These are phyloP conservation scores for Chloroclysta siterata DNA, from an alignment of 2,888 invertebrate genomes.

Conservation along the genomic window DNA sequence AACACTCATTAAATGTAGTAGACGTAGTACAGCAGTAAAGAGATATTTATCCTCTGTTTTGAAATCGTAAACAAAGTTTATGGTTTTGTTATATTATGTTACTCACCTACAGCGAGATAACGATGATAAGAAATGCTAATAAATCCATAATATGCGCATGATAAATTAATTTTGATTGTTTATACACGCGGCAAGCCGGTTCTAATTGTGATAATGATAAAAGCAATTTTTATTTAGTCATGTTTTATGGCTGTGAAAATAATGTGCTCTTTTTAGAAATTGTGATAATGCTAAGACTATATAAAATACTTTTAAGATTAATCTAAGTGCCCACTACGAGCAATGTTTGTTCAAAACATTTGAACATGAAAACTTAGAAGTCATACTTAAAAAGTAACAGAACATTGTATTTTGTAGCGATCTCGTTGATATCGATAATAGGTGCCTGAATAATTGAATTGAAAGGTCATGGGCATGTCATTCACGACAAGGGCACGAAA, in stretches of 20 bases:
- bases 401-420: neutral
- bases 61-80: slow-evolving; percentile 26
- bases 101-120: slow-evolving; percentile 29
- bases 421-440: slow-evolving; percentile 22
- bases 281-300: too few relatives aligned
- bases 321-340: too few relatives aligned
- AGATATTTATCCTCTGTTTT: slow-evolving; percentile 19
- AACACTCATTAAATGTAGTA: slow-evolving; percentile 27
- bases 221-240: slow-evolving; percentile 26
- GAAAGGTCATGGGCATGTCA: slow-evolving; percentile 32
- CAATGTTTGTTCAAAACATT: too few relatives aligned
- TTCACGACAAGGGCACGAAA: slow-evolving; percentile 27
- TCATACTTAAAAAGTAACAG: neutral
- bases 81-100: slow-evolving; percentile 22
- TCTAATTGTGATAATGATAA: slow-evolving; percentile 21
- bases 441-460: slow-evolving; percentile 32
- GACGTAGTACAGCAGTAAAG: slow-evolving; percentile 21
- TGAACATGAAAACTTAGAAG: neutral
- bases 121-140: slow-evolving; percentile 29
- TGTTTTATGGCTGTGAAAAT: slow-evolving; percentile 2
- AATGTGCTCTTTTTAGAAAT: neutral
- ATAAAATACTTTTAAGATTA: too few relatives aligned
- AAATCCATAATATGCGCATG: slow-evolving; percentile 17
- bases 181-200: slow-evolving; percentile 18
- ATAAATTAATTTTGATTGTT: slow-evolving; percentile 36